Percentiles rank a stretch among this genome's conserved stretches.
These are phyloP conservation scores for Acanthiza pusilla DNA, from an alignment of 2,797 vertebrate genomes.

Conservation along the genomic window DNA sequence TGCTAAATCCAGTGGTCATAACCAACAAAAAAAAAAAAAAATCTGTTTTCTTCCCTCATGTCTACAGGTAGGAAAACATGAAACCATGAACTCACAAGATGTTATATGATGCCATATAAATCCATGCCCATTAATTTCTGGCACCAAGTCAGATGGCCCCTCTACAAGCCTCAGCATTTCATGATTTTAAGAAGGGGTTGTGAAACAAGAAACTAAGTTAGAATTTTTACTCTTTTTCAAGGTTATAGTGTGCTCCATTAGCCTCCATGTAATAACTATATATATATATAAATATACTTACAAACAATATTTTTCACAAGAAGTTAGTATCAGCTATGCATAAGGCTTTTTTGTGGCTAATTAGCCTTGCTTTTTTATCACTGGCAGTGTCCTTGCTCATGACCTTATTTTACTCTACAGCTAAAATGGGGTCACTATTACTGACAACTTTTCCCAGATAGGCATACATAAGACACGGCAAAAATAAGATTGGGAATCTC, in stretches of 20 bases:
- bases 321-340: neutral
- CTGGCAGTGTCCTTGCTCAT: neutral
- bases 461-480: neutral
- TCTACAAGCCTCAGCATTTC: neutral
- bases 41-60: neutral
- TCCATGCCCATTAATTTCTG: neutral
- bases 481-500: neutral
- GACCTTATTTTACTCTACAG: neutral
- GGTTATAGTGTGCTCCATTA: neutral
- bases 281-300: neutral
- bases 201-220: neutral
- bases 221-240: neutral
- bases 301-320: neutral
- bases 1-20: neutral
- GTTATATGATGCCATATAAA: neutral
- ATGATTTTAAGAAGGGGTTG: neutral
- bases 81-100: neutral
- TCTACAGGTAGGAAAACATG: rapidly evolving
- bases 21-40: neutral
- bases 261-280: neutral
- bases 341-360: neutral
- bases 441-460: neutral
- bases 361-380: neutral
- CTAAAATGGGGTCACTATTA: neutral
- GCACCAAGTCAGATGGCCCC: neutral